phyloP scores from a whole-genome alignment of 2,797 vertebrate genomes.

The Pseudochirops cupreus region DNA sequence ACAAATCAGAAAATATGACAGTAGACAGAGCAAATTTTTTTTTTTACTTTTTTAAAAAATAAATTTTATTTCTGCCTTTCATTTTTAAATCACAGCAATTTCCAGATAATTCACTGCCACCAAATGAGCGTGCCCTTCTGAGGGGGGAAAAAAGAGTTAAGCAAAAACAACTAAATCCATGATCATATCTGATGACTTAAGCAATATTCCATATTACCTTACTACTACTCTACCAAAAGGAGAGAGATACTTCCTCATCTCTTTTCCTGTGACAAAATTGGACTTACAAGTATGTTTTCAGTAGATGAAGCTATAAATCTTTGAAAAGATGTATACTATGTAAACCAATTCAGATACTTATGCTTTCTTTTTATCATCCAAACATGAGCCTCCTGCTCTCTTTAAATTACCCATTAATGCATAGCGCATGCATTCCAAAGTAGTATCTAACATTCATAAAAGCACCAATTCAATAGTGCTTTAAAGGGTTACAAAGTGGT shows the following conservation, averaged over 20 bases:
- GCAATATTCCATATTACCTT: background rate
- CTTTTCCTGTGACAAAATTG: background rate
- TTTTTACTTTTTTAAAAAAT: background rate
- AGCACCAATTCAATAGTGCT: constrained; percentile 18
- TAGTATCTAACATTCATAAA: background rate
- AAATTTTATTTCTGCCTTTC: background rate
- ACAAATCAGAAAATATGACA: background rate
- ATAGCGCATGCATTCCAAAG: constrained; percentile 10
- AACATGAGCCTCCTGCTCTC: constrained; percentile 11
- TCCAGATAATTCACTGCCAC: background rate
- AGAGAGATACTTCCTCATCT: background rate
- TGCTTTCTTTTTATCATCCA: background rate
- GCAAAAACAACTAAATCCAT: background rate
- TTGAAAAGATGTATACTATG: constrained; percentile 28
- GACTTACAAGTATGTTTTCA: background rate
- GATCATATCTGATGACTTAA: background rate
- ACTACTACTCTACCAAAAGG: background rate
- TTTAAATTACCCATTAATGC: constrained; percentile 21
- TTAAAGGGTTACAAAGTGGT: background rate
- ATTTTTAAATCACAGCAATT: background rate
- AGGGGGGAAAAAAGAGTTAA: background rate
- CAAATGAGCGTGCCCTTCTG: background rate
- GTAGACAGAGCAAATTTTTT: background rate
- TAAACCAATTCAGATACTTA: constrained; percentile 52
- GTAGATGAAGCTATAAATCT: background rate